Conservation (phyloP, 2,797 vertebrate species). For the Scolopax bukidnonensis region DNA sequence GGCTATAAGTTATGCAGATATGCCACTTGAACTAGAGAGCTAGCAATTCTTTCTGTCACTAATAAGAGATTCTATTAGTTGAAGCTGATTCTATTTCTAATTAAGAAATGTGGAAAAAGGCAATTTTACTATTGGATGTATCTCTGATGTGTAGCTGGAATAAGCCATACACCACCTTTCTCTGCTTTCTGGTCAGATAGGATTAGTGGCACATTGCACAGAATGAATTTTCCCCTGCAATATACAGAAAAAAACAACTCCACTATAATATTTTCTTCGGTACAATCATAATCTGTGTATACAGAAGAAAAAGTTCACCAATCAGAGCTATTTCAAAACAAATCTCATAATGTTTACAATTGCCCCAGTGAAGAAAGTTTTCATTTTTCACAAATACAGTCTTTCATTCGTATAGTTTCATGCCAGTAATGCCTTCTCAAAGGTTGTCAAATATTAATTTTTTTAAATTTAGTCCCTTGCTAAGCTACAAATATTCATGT, state of each 20-base stretch:
- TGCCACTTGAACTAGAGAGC: slow-evolving; percentile 83
- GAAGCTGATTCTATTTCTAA: slow-evolving; percentile 80
- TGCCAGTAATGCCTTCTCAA: slow-evolving; percentile 77
- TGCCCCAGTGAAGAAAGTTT: slow-evolving; percentile 70
- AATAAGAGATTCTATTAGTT: slow-evolving; percentile 84
- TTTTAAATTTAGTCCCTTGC: slow-evolving; percentile 86
- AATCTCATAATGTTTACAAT: slow-evolving; percentile 52
- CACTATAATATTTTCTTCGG: not conserved
- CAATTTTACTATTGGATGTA: slow-evolving; percentile 73
- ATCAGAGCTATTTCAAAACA: slow-evolving; percentile 65
- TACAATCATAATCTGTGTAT: slow-evolving; percentile 17
- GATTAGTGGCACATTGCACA: slow-evolving; percentile 68
- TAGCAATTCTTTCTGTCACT: slow-evolving; percentile 78
- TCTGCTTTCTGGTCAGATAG: slow-evolving; percentile 56
- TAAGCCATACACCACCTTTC: slow-evolving; percentile 55
- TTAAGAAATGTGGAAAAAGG: slow-evolving; percentile 81
- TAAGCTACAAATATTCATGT: slow-evolving; percentile 89
- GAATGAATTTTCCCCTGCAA: slow-evolving; percentile 71
- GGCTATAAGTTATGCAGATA: slow-evolving; percentile 85
- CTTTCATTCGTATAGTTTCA: slow-evolving; percentile 74
- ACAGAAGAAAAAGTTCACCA: slow-evolving; percentile 50
- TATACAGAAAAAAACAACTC: slow-evolving; percentile 14
- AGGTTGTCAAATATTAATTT: slow-evolving; percentile 87
- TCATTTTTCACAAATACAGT: slow-evolving; percentile 70
- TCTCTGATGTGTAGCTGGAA: slow-evolving; percentile 59